phyloP scores from a whole-genome alignment of 2,888 invertebrate genomes.

The Hydroisotoma schaefferi region DNA sequence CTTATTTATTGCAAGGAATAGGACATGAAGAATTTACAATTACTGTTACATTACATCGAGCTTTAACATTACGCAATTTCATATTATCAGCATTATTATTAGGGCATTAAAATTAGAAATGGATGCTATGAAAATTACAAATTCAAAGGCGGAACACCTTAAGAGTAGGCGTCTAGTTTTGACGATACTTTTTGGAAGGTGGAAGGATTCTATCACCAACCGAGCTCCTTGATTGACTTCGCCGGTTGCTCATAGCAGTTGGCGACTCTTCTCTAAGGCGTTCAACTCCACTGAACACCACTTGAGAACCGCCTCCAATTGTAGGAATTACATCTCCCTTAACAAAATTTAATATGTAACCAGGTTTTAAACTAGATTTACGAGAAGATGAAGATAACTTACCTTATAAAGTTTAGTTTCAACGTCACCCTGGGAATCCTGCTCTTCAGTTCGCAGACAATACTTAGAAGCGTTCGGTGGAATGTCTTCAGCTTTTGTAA shows the following conservation, averaged over 20 bases:
- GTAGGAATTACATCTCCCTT: conserved; percentile 90
- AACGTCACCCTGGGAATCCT: conserved; percentile 85
- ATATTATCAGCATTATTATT: no score
- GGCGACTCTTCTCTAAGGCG: conserved; percentile 78
- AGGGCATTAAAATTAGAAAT: no score
- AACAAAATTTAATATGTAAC: conserved; percentile 21
- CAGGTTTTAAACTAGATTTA: neutral
- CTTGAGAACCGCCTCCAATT: conserved; percentile 89
- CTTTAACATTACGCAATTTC: no score
- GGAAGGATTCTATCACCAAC: conserved; percentile 46
- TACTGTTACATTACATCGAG: no score
- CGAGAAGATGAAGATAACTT: neutral
- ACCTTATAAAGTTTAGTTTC: conserved; percentile 89
- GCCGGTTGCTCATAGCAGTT: conserved; percentile 50
- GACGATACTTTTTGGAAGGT: no score
- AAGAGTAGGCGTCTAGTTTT: no score
- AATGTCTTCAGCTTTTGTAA: conserved; percentile 70
- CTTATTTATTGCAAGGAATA: no score
- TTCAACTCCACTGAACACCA: conserved; percentile 93
- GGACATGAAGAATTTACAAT: no score
- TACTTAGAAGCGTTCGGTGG: conserved; percentile 67
- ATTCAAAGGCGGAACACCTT: no score
- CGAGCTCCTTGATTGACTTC: conserved; percentile 50
- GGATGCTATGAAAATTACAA: no score
- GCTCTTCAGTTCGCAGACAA: conserved; percentile 85